Evolutionary conservation across 2,888 invertebrate genomes (phyloP).

Genomic region (Terebella lapidaria): DNA sequence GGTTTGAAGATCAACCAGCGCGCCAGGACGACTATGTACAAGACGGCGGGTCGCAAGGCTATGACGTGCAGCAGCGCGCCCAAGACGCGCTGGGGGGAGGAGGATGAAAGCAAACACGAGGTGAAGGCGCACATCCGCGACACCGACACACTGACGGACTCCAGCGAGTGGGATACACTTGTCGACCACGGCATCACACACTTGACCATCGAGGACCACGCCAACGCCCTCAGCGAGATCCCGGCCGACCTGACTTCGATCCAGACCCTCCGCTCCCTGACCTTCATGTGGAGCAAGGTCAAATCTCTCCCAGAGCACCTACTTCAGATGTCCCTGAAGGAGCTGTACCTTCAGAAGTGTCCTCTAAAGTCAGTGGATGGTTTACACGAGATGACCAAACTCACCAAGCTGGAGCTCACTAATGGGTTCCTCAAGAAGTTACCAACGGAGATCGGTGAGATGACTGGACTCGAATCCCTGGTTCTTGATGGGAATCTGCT

Average conservation of each 20-base stretch:
- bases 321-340: not conserved
- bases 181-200: not conserved
- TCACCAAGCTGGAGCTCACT: not conserved
- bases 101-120: too few species aligned
- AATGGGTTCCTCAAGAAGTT: not conserved
- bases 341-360: not conserved
- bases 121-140: not conserved
- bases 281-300: not conserved
- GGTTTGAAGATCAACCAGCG: too few species aligned
- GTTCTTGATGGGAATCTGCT: not conserved
- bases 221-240: not conserved
- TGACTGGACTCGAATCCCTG: not conserved
- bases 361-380: not conserved
- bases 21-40: too few species aligned
- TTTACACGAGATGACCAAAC: not conserved
- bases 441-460: not conserved
- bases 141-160: not conserved
- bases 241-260: not conserved
- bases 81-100: too few species aligned
- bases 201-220: not conserved
- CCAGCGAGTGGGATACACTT: not conserved
- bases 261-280: not conserved
- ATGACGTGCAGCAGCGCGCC: too few species aligned
- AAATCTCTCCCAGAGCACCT: not conserved
- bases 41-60: too few species aligned